These are phyloP conservation scores for Anguilla megastoma DNA, from an alignment of 2,797 vertebrate species.

Conservation along the genomic window DNA sequence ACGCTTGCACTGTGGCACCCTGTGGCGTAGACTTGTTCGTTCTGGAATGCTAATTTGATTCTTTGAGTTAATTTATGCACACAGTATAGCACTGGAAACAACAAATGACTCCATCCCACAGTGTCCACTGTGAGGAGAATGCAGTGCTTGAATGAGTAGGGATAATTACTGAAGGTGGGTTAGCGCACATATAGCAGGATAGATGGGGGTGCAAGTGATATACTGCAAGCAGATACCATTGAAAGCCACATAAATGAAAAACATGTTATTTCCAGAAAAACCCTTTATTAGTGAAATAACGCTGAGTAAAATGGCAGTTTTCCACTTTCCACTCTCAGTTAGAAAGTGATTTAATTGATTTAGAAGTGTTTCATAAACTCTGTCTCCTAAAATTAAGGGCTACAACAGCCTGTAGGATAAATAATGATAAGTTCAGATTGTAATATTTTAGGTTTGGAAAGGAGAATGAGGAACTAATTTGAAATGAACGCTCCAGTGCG, in stretches of 20 bases:
- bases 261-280: not conserved
- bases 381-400: not conserved
- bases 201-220: not conserved
- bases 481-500: not conserved
- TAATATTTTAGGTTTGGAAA: not conserved
- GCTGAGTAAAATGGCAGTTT: not conserved
- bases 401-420: not conserved
- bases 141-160: not conserved
- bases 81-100: constrained; percentile 4
- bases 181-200: not conserved
- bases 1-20: constrained; percentile 45
- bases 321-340: not conserved
- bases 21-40: constrained; percentile 39
- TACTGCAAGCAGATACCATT: not conserved
- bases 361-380: not conserved
- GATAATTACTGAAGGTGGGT: constrained; percentile 17
- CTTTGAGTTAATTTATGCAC: constrained; percentile 17
- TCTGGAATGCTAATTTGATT: constrained; percentile 37
- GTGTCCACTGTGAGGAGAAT: constrained; percentile 24
- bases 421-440: not conserved
- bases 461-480: not conserved
- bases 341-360: not conserved
- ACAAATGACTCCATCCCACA: not conserved
- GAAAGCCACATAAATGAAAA: not conserved
- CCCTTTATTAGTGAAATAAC: not conserved